Base-by-base conservation (phyloP, 2,888 invertebrate genomes). In the Ophioninae sp. region DNA sequence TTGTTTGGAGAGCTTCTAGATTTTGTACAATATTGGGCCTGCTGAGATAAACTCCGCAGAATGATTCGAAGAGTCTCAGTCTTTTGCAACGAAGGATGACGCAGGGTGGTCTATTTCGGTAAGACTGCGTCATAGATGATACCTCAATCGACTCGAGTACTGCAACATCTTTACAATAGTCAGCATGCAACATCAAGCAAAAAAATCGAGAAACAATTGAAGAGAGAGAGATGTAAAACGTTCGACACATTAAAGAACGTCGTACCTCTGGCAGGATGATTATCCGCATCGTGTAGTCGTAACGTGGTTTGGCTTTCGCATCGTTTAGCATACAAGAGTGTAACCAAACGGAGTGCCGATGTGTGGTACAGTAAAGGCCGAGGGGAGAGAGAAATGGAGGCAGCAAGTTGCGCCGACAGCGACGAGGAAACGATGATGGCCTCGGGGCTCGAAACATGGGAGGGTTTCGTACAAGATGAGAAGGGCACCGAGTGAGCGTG, bases 381-480 rank as follows among this genome's bases (percentile, higher is more conserved):
- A 65, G 70, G 50, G 30, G 64, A 57, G 37, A 69, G 79, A 59
- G 67, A 70, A 64, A 65, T 50, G 17, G 64, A 39, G 23, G 68
- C n/a, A 39, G n/a, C 70, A 37, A 62, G 37, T 72, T 61, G 56
- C 41, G 41, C 67, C 73, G 61, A 64, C 65, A 44, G 65, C 59
- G 65, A 64, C 59, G 67, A 75, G 72, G 62, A 82, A 79, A 74
- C 50, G 74, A 41, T 21, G 56, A 64, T 69, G 77, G 77, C 83
- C 82, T 81, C 83, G 81, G 76, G 82, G 80, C 81, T 81, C 65
- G 44, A 57, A 77, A 56, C 37, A 57, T 44, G 59, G 39, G 50
- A 61, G 68, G 69, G 10, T 56, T 50, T 77, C 50, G 50, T 37
- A 59, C 23, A 62, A 64, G 80, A 78, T 72, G 81, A 76, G 20